Evolutionary conservation across 2,113 vertebrate genomes (phyloP).

Genomic region (Octodon degus): DNA sequence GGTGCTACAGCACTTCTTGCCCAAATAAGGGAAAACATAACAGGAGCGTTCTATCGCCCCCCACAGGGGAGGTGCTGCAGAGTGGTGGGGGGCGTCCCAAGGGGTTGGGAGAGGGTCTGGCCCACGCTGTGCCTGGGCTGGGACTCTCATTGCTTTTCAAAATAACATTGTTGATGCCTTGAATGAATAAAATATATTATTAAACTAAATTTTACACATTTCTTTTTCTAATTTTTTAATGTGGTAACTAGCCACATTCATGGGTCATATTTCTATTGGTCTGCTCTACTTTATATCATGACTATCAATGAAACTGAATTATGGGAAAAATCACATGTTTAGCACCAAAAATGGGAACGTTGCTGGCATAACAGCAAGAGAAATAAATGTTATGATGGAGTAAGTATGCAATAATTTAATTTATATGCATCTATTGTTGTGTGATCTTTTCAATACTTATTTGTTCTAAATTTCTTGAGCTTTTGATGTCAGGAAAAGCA

Average conservation of each 20-base stretch:
- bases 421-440: background rate
- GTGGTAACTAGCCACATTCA: background rate
- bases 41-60: too few species aligned
- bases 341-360: background rate
- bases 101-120: too few species aligned
- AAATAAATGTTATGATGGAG: background rate
- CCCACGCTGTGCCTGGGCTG: too few species aligned
- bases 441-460: background rate
- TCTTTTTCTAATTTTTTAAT: slow-evolving; percentile 4
- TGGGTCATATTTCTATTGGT: background rate
- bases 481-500: background rate
- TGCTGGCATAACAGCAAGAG: slow-evolving; percentile 10
- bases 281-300: background rate
- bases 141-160: background rate
- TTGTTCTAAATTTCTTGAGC: background rate
- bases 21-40: too few species aligned
- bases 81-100: too few species aligned
- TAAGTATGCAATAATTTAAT: background rate
- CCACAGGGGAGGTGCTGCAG: too few species aligned
- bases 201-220: slow-evolving; percentile 3
- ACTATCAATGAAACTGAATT: background rate
- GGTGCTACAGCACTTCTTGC: too few species aligned
- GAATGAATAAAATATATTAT: background rate
- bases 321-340: background rate
- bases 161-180: background rate